Percentiles rank a stretch among this genome's conserved stretches.
Conservation (phyloP, 2,888 invertebrate species). For the Apotomis capreana region DNA sequence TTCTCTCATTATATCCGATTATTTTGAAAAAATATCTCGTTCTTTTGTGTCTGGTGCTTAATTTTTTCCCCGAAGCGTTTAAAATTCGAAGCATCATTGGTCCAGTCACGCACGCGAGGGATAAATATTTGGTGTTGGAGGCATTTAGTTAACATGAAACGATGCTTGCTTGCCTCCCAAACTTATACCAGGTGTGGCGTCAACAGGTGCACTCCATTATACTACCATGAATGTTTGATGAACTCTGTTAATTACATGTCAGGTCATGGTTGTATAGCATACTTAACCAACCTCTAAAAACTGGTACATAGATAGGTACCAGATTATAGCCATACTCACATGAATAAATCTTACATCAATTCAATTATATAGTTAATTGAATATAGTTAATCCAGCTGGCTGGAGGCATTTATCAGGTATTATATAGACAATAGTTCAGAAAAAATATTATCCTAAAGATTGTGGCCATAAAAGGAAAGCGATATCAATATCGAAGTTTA, state of each 20-base stretch:
- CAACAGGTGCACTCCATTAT: constrained; percentile 70
- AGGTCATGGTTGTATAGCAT: background rate
- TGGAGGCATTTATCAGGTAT: no score
- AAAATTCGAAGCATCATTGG: constrained; percentile 51
- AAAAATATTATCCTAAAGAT: background rate
- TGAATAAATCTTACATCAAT: no score
- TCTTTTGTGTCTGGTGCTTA: constrained; percentile 48
- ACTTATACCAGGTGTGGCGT: constrained; percentile 67
- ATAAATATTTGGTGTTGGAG: constrained; percentile 70
- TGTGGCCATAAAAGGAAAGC: background rate
- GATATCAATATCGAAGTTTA: background rate
- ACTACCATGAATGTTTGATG: constrained; percentile 42
- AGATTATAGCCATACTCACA: no score
- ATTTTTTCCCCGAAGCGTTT: constrained; percentile 52
- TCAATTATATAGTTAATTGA: no score
- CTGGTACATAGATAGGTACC: no score
- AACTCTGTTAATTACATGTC: constrained; percentile 10
- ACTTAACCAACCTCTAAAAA: background rate
- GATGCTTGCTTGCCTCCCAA: constrained; percentile 53
- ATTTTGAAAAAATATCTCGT: constrained; percentile 56
- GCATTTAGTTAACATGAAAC: constrained; percentile 63
- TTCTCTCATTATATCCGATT: constrained; percentile 49
- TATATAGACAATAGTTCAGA: no score
- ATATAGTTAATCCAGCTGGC: no score
- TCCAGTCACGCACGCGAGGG: constrained; percentile 60